Evolutionary conservation across 2,113 vertebrate genomes (phyloP).

Genomic region (Forbesichthys papilliferus): DNA sequence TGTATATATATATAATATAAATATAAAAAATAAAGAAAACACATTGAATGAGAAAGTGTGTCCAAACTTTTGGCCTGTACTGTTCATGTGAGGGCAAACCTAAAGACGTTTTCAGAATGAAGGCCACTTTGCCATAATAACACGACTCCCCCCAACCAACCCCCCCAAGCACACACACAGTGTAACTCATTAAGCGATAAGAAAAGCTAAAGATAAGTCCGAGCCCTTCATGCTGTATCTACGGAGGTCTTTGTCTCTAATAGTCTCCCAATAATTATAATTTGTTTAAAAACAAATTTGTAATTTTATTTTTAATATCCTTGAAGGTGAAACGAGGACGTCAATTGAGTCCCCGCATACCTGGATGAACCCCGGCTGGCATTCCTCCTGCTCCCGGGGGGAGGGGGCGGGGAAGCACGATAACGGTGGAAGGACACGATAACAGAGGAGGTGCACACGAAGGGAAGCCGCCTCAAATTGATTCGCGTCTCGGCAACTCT

Average conservation of each 20-base stretch:
- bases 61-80: too few species aligned
- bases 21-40: too few species aligned
- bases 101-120: too few species aligned
- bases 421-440: neutral
- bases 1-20: too few species aligned
- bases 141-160: neutral
- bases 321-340: neutral
- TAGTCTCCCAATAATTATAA: neutral
- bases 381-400: neutral
- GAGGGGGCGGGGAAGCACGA: neutral
- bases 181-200: neutral
- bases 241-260: neutral
- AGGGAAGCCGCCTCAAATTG: too few species aligned
- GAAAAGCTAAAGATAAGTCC: neutral
- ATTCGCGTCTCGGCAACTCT: too few species aligned
- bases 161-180: neutral
- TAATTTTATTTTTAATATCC: neutral
- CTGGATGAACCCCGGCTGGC: neutral
- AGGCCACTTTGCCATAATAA: too few species aligned
- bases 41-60: too few species aligned
- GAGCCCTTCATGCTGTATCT: neutral
- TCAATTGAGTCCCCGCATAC: neutral
- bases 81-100: too few species aligned
- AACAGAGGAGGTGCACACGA: neutral
- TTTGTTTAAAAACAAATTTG: too few species aligned